Base-by-base conservation (phyloP, 2,888 invertebrate species). In the Amphipoea lucens region DNA sequence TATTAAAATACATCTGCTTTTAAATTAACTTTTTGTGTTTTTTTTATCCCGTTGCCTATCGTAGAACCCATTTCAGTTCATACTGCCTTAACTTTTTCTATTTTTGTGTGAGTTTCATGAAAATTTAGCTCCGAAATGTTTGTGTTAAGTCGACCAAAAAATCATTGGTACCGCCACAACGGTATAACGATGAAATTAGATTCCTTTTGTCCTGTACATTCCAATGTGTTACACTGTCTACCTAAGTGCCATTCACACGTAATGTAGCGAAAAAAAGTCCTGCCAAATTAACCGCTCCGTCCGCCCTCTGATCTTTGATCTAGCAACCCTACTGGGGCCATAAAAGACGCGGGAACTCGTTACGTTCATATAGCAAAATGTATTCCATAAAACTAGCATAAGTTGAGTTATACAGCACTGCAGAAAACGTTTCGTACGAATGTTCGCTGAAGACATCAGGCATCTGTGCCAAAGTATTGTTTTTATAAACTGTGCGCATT, bases 371-470 rank as follows among this genome's bases (percentile, higher is more conserved):
- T 54, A 78, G 54, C 73, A 72, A 83, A 85, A 89, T 84, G 75
- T 86, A 84, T 89, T 83, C 79, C 83, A 87, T 85, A 86, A 81
- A 76, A 83, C 84, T 83, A 86, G 72, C 71, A 72, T 82, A 83
- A 70, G 70, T 74, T 68, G 74, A 86, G 81, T 74, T 78, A 83
- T 75, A 78, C 42, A 42, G 77, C 54, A 76, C 80, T 88, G 79
- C 75, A 81, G 78, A 83, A 76, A 84, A 84, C 81, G 74, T 85
- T 60, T 42, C 23, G 23, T 65, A 71, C 63, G 69, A 80, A 82
- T 74, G 76, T 79, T 71, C 40, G 76, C 62, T 76, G 63, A 78
- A 72, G 77, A 87, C 69, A 76, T 83, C 87, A 79, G 71, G 51
- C 76, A 68, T 81, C 76, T 81, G 89, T 78, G 80, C 83, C 82